A percentile compares a stretch with the other conserved stretches of the same genome.
Conservation (phyloP, 2,888 invertebrate species). For the Tuta absoluta region DNA sequence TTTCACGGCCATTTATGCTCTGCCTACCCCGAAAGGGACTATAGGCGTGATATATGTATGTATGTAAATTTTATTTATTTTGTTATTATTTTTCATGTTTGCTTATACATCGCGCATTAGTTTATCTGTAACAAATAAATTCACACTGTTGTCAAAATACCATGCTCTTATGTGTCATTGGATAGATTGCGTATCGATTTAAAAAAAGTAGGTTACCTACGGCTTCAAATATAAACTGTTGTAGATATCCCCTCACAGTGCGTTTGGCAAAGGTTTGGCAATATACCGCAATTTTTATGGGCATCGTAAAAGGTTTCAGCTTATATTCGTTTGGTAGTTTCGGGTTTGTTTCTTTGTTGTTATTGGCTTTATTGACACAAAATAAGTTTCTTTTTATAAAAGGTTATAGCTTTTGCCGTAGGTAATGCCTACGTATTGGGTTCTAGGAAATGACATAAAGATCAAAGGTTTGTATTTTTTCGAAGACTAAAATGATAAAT, state of each 20-base stretch:
- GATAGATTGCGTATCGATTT: not conserved
- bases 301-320: conserved; percentile 17
- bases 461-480: not conserved
- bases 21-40: too few relatives aligned
- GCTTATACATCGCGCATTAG: not conserved
- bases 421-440: not conserved
- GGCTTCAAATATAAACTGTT: not conserved
- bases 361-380: not conserved
- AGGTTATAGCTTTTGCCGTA: not conserved
- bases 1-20: too few relatives aligned
- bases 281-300: conserved; percentile 18
- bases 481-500: too few relatives aligned
- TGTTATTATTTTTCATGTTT: too few relatives aligned
- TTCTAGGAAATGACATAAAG: not conserved
- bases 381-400: conserved; percentile 7
- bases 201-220: conserved; percentile 7
- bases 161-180: not conserved
- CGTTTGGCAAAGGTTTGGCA: conserved; percentile 7
- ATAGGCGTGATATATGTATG: too few relatives aligned
- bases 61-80: too few relatives aligned
- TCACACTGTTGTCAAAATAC: not conserved
- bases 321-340: not conserved
- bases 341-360: conserved; percentile 10
- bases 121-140: not conserved
- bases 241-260: not conserved